These are phyloP conservation scores for Centruroides sculpturatus DNA, from an alignment of 1,140 invertebrate species.

Conservation along the genomic window DNA sequence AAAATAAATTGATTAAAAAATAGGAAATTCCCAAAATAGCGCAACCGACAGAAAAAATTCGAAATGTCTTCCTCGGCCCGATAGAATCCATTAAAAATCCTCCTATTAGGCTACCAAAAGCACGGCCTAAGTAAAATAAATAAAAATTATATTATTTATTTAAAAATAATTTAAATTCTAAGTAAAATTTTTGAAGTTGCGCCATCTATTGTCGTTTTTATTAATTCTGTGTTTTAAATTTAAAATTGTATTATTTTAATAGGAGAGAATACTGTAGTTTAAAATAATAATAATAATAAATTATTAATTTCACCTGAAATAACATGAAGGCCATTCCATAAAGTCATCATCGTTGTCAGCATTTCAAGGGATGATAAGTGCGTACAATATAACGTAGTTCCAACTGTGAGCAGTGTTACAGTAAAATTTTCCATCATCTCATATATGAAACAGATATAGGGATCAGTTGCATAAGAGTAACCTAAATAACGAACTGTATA, in stretches of 20 bases:
- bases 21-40: constrained; percentile 8
- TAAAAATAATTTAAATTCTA: background rate
- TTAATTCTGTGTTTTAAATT: too few relatives aligned
- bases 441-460: constrained; percentile 60
- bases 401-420: constrained; percentile 59
- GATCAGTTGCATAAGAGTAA: constrained; percentile 62
- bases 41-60: constrained; percentile 45
- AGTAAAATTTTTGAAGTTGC: too few relatives aligned
- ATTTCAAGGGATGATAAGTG: constrained; percentile 59
- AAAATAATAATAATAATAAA: too few relatives aligned
- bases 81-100: constrained; percentile 56
- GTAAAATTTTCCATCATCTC: constrained; percentile 69
- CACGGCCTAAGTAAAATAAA: constrained; percentile 43
- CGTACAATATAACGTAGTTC: constrained; percentile 63
- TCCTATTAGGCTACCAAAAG: constrained; percentile 54
- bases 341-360: constrained; percentile 62
- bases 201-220: too few relatives aligned
- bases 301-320: background rate
- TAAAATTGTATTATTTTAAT: too few relatives aligned
- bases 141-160: constrained; percentile 27
- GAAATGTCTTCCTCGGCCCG: constrained; percentile 53
- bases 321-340: constrained; percentile 64
- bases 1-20: constrained; percentile 1
- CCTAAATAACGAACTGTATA: constrained; percentile 59
- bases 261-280: too few relatives aligned